Percentiles rank a stretch among this genome's conserved stretches.
Evolutionary conservation across 2,888 invertebrate genomes (phyloP).

Genomic region (Ectropis crepuscularia): DNA sequence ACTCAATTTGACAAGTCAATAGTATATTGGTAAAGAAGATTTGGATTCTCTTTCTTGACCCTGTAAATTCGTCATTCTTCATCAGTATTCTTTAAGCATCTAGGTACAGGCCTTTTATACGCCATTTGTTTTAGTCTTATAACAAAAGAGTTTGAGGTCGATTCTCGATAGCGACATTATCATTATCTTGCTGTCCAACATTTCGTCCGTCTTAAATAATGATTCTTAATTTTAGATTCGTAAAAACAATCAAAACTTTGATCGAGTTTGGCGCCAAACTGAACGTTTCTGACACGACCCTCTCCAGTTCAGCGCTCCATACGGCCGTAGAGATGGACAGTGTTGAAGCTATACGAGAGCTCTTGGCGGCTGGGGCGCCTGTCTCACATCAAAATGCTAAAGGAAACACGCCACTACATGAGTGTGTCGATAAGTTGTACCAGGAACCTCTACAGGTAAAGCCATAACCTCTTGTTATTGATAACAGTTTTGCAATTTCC

Average conservation of each 20-base stretch:
- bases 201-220: too few relatives aligned
- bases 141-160: too few relatives aligned
- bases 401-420: conserved; percentile 45
- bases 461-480: not conserved
- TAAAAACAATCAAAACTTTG: conserved; percentile 14
- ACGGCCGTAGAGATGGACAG: conserved; percentile 46
- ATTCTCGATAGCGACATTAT: too few relatives aligned
- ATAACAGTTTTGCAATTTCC: not conserved
- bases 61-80: too few relatives aligned
- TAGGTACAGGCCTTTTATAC: too few relatives aligned
- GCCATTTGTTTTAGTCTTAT: too few relatives aligned
- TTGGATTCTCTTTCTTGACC: too few relatives aligned
- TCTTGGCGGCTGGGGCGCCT: conserved; percentile 39
- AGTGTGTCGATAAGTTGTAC: conserved; percentile 41
- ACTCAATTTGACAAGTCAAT: too few relatives aligned
- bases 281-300: not conserved
- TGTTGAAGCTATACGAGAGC: conserved; percentile 27
- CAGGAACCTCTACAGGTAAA: conserved; percentile 44
- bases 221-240: conserved; percentile 6
- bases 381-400: conserved; percentile 25
- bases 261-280: conserved; percentile 16
- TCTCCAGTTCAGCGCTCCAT: conserved; percentile 36
- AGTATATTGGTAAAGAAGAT: too few relatives aligned
- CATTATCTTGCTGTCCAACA: too few relatives aligned
- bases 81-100: too few relatives aligned